Evolutionary conservation across 2,113 vertebrate genomes (phyloP), one percentile per base, ranked within the genome.

Genomic region (Tragelaphus strepsiceros): DNA sequence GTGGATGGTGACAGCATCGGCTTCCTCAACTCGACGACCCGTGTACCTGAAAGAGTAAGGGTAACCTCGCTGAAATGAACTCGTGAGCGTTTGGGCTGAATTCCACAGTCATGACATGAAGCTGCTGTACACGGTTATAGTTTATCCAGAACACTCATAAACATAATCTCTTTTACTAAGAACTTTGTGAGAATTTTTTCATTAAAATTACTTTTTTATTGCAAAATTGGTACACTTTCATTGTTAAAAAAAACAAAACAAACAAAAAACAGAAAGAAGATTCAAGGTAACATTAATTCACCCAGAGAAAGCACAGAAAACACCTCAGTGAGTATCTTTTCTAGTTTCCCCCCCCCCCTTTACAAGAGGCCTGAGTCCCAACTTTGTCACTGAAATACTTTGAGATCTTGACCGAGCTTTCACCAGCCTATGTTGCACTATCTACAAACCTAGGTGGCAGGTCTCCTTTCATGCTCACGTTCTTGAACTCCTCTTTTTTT

Each of bases 171-270:
- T 43, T 94, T 87, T 88, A 46, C 43, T 78, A 78, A 77, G 51
- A 96, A 46, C 35, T 96, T 56, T 71, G 80, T 92, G 89, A 94
- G 87, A 86, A 88, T 62, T 84, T 96, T 91, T 88, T 97, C 88
- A 97, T 96, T 97, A 95, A 98, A 96, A 88, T 64, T 43, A 58
- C 32, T 32, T 89, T 49, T 96, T 95, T 91, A 74, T 67, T 82
- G 94, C 78, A 94, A 96, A 97, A 91, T n/a, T 24, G 82, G 46
- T 64, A 84, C 30, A 71, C 90, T 9, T 93, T 87, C 58, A 21
- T 77, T 97, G 53, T 86, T 86, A 49, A 56, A 49, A 49, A 49
- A 49, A 49, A n/a, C n/a, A 49, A 49, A 49, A 49, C 10, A 49
- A 10, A 49, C 10, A 11, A 12, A 11, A 12, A 12, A 49, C 2